Base-by-base conservation (phyloP, 2,113 vertebrate genomes). In the Mixornis gularis region DNA sequence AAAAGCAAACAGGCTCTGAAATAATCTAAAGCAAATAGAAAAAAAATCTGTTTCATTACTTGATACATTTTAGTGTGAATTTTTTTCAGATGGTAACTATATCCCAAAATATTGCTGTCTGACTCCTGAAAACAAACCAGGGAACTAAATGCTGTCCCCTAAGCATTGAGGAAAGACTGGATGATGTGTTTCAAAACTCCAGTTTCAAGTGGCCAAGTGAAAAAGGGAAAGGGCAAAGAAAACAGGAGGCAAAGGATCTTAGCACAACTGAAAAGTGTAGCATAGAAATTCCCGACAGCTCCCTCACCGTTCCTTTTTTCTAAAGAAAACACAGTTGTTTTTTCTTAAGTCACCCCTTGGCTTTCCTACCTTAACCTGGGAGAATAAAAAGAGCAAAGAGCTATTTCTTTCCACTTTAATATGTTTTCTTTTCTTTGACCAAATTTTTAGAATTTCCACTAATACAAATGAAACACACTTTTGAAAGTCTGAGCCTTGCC, bases 211-310 rank as follows among this genome's bases (percentile, higher is more conserved):
- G 8, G 38, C 22, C 8, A 13, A 83, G 29, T 25, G 22, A 48
- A 52, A 96, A 85, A 92, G 19, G 16, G 64, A 86, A 91, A 86
- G 27, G 9, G 24, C 29, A 73, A 87, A 34, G 13, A 58, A 76
- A 95, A 69, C 0, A 8, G 21, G 34, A 81, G n/a, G 86, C 7
- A 55, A 93, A 92, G 41, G 48, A 60, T 64, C n/a, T 52, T 4
- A 68, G 34, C 6, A 53, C 0, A 1, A 46, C 12, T 1, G 5
- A 55, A 58, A 63, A 92, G 40, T 1, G 2, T 2, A 59, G 43
- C 27, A 43, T 0, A 58, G 46, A 76, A 34, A 72, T 69, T 79
- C 49, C 34, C 24, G 55, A 59, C 58, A 51, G 21, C 9, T 72
- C 21, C 20, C 19, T 84, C 48, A 36, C 7, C 0, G 0, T n/a